Evolutionary conservation across 2,113 vertebrate genomes (phyloP), one percentile per base, ranked within the genome.

Genomic region (Calonectris borealis): DNA sequence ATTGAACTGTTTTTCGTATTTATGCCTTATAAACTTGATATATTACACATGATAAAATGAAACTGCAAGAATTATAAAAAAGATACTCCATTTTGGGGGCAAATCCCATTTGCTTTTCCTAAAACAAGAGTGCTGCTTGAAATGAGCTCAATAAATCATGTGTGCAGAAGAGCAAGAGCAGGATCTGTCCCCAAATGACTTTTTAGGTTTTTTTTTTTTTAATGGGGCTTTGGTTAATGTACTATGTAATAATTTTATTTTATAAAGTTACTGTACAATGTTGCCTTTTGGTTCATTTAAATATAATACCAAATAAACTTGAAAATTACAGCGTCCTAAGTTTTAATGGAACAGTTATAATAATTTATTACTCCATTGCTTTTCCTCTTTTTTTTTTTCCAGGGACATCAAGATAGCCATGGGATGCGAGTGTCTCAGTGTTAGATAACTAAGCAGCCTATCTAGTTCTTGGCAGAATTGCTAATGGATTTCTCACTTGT

Each of bases 1-100:
- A 97, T 97, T 97, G 94, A 95, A 94, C 84, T 97, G 96, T 93
- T 95, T 96, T 98, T 97, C 19, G 49, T 98, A 97, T 98, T 97
- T 98, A 98, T 98, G 98, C 98, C 98, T 98, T 98, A 98, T 97
- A 94, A 97, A 95, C 90, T 95, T 96, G 90, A 94, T 97, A 96
- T 97, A 95, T 98, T 96, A 96, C 84, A 96, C 77, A 93, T 57
- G 36, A 83, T 89, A 62, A 96, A 96, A 91, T 66, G 75, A 75
- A 83, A 84, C 66, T 93, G 75, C 54, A 69, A 66, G 90, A 51
- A 89, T 15, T 72, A 58, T 65, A 65, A 72, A 93, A 55, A 64
- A 70, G 44, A 68, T 89, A 93, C 44, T 79, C 77, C 36, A 83
- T 84, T 96, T 46, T 19, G 81, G 91, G 94, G 93, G 51, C 86